Evolutionary conservation across 2,888 invertebrate genomes (phyloP), one percentile per base, ranked within the genome.

Genomic region (Hirtodrosophila cameraria): DNA sequence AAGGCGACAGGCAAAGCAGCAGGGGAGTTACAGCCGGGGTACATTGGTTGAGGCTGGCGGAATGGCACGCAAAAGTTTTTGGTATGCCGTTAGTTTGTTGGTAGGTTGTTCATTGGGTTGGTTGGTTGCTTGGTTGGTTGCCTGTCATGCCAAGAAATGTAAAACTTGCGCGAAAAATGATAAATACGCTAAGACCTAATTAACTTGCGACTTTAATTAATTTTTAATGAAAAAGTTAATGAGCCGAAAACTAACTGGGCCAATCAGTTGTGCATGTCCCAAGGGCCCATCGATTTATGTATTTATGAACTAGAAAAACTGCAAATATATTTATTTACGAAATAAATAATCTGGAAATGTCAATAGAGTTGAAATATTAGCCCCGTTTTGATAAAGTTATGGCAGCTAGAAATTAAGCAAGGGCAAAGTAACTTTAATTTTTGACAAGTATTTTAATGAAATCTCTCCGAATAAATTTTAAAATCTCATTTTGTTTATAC

Each of bases 171-270:
- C 86, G 68, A 71, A 79, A 87, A 83, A 83, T 83, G 82, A 83
- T 83, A 83, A 83, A 83, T 87, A 83, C 83, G 86, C 87, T 87
- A 82, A 83, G 82, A 87, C 82, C 86, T 83, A 83, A 83, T 83
- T 83, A 83, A 83, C 86, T 83, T 73, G 86, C 76, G 76, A 83
- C 87, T 83, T 83, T 85, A 87, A 83, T 83, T 87, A 82, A 83
- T 85, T 87, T 87, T 85, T 83, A 83, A 83, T 87, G 87, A 85
- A 83, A 83, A 82, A 87, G 63, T 65, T 83, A 83, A 83, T 83
- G 82, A 87, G 86, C 80, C 82, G 74, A 70, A 74, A 83, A 86
- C 84, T 77, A 74, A 77, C 65, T 53, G 53, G 53, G 75, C 70
- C 70, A 74, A 74, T 74, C 45, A 54, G 42, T 8, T 23, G 12